phyloP scores from a whole-genome alignment of 2,113 vertebrate species.

The Oryzias woworae region DNA sequence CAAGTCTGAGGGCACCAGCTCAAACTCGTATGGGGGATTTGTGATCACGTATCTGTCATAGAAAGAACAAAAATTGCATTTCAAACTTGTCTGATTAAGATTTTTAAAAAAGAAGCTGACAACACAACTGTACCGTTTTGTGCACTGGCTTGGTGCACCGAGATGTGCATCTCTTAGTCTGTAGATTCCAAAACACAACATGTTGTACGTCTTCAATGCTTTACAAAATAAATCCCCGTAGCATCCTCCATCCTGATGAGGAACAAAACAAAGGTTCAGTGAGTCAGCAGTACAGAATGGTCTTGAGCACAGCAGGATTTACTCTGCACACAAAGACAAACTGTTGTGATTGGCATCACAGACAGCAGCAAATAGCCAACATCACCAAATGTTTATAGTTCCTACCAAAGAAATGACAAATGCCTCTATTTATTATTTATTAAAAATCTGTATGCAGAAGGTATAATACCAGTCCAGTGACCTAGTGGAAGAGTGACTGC shows the following conservation, averaged over 20 bases:
- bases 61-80: background rate
- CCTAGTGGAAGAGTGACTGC: too few relatives aligned
- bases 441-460: slow-evolving; percentile 27
- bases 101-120: background rate
- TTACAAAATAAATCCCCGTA: slow-evolving; percentile 99
- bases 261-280: slow-evolving; percentile 27
- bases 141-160: slow-evolving; percentile 86
- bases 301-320: background rate
- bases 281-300: slow-evolving; percentile 6
- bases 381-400: slow-evolving; percentile 26
- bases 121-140: slow-evolving; percentile 85
- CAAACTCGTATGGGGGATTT: slow-evolving; percentile 97
- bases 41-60: slow-evolving; percentile 93
- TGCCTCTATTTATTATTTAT: slow-evolving; percentile 3
- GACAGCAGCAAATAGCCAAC: slow-evolving; percentile 16
- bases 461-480: background rate
- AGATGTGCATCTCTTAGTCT: slow-evolving; percentile 96
- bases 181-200: slow-evolving; percentile 99
- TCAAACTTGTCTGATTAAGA: too few relatives aligned
- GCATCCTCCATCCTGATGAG: slow-evolving; percentile 93
- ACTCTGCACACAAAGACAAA: slow-evolving; percentile 5
- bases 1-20: slow-evolving; percentile 96
- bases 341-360: slow-evolving; percentile 25
- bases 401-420: slow-evolving; percentile 11
- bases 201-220: slow-evolving; percentile 99